Conservation (phyloP, 2,797 vertebrate genomes). For the Percopsis omiscomaycus region DNA sequence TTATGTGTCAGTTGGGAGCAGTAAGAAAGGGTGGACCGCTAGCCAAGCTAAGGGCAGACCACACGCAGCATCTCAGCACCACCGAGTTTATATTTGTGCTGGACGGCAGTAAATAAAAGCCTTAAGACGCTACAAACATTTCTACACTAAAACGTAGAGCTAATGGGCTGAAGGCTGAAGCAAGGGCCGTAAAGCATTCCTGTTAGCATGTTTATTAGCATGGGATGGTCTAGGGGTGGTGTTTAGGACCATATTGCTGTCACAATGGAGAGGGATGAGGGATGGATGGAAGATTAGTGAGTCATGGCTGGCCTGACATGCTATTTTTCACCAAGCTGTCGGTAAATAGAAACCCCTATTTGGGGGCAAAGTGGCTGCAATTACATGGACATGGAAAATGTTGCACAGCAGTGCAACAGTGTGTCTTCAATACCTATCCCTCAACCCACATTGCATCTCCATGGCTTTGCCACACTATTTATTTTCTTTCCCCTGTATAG, state of each 20-base stretch:
- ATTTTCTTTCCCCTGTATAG: neutral
- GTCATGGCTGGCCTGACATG: slow-evolving; percentile 63
- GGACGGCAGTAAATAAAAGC: slow-evolving; percentile 40
- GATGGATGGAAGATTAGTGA: slow-evolving; percentile 74
- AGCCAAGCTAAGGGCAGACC: slow-evolving; percentile 22
- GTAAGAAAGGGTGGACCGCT: slow-evolving; percentile 30
- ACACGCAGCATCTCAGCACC: slow-evolving; percentile 8
- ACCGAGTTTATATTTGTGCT: slow-evolving; percentile 11
- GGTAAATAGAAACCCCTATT: slow-evolving; percentile 47
- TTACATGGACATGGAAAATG: slow-evolving; percentile 26
- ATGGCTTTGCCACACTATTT: neutral
- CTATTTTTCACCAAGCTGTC: slow-evolving; percentile 72
- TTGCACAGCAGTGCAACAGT: too few relatives aligned
- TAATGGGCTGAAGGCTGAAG: slow-evolving; percentile 41
- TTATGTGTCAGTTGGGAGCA: slow-evolving; percentile 29
- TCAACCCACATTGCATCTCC: neutral
- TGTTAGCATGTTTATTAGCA: slow-evolving; percentile 67
- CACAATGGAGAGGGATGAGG: slow-evolving; percentile 73
- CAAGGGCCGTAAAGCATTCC: slow-evolving; percentile 59
- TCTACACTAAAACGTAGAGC: slow-evolving; percentile 20
- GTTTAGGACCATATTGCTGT: slow-evolving; percentile 62
- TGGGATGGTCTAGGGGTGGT: slow-evolving; percentile 38
- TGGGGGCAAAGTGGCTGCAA: slow-evolving; percentile 21
- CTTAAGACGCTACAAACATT: slow-evolving; percentile 19
- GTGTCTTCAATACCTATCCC: neutral